Evolutionary conservation across 1,140 invertebrate genomes (phyloP), one percentile per base, ranked within the genome.

Genomic region (Platyura marginata): DNA sequence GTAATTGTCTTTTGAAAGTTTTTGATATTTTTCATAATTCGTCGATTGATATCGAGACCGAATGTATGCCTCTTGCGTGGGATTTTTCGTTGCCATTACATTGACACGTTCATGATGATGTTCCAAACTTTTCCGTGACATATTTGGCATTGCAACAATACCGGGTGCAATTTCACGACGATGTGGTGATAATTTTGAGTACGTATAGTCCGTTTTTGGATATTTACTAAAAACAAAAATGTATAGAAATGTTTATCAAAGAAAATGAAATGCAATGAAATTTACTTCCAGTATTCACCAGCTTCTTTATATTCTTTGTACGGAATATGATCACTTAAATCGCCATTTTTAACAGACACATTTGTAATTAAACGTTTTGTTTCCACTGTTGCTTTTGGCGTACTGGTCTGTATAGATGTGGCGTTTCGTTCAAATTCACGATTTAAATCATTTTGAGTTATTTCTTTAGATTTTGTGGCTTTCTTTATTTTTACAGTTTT

Each of bases 131-230:
- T 71, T 67, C 13, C 81, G 69, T 1, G 80, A 83, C 81, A 85
- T 84, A 55, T 85, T 85, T 2, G 81, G 81, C 67, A 83, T 81
- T 16, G 77, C 77, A 44, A 83, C 65, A 44, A 80, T 68, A 18
- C 80, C 81, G 3, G 80, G 79, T 0, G 78, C 79, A 44, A 84
- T 64, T 59, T 81, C 79, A 46, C 79, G 74, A 16, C 80, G 72
- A 63, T 78, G 79, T 46, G 73, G 72, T n/a, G 81, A 82, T 32
- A 72, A 55, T 33, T 66, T 66, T 0, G 80, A 83, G 59, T 85
- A 85, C 4, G 81, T 84, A 59, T 81, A 85, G 62, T 84, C 80
- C 47, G 81, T 84, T 64, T 83, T 84, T 4, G 80, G 79, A 50
- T 79, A 82, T 54, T 77, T 77, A 54, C 75, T 79, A 57, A 8